Percentiles rank a stretch among this genome's conserved stretches.
Evolutionary conservation across 1,140 invertebrate species (phyloP).

Genomic region (Steinernema khuongi): DNA sequence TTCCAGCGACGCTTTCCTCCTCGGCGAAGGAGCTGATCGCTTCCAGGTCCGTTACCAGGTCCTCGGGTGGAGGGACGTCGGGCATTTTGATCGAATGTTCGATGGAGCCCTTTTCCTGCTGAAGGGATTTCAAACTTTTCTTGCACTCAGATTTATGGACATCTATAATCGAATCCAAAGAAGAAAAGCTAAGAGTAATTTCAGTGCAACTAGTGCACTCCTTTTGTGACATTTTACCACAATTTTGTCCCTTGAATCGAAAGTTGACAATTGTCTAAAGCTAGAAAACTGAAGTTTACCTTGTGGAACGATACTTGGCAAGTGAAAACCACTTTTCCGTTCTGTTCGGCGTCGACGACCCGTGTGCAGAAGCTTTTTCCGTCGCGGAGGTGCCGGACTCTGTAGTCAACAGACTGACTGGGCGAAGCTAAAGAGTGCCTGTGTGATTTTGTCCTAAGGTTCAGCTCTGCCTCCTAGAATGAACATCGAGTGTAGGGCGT

Average conservation of each 20-base stretch:
- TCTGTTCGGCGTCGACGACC: constrained; percentile 32
- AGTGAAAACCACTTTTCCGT: constrained; percentile 28
- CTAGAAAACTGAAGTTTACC: not conserved
- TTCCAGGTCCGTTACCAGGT: not conserved
- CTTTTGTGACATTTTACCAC: constrained; percentile 11
- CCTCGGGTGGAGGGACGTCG: not conserved
- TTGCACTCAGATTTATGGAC: constrained; percentile 30
- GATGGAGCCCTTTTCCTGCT: not conserved
- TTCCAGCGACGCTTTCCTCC: constrained; percentile 24
- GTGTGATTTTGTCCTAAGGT: not conserved
- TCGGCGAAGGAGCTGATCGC: constrained; percentile 13
- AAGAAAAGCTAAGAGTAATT: too few relatives aligned
- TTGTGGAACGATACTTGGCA: constrained; percentile 33
- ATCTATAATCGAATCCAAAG: too few relatives aligned
- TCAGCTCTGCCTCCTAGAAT: constrained; percentile 28
- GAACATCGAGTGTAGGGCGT: constrained; percentile 33
- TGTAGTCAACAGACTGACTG: constrained; percentile 24
- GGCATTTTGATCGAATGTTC: not conserved
- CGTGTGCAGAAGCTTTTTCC: constrained; percentile 34
- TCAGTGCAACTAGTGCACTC: not conserved
- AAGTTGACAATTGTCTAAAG: not conserved
- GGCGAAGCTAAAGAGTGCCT: constrained; percentile 29
- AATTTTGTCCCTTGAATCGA: too few relatives aligned
- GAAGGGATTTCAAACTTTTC: constrained; percentile 25
- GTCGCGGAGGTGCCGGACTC: constrained; percentile 22